Evolutionary conservation across 2,113 vertebrate species (phyloP), one percentile per base, ranked within the genome.

Genomic region (Heloderma charlesbogerti): DNA sequence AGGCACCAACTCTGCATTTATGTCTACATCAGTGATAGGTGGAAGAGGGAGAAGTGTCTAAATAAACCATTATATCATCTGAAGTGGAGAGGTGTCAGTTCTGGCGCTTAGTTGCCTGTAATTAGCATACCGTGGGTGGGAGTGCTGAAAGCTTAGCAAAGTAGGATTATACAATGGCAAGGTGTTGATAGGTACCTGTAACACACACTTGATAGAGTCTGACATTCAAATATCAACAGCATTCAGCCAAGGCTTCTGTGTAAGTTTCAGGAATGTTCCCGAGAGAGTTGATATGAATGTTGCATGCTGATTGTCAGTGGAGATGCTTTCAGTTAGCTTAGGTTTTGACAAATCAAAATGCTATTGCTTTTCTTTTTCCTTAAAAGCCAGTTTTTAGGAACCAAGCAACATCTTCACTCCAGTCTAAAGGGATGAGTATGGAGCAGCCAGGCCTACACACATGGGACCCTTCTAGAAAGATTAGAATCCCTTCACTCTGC

Each of bases 131-230:
- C 92, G 94, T 95, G 89, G 95, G 95, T 80, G 95, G 92, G 78
- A 93, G 96, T 95, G 93, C 93, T 96, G 96, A 96, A 95, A 96
- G 94, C 93, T 92, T 94, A 95, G 95, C 93, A 95, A 95, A 94
- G 91, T 90, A 83, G 92, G 89, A 92, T 96, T 95, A 94, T 92
- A 94, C 92, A 94, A 95, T 94, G 69, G 40, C 40, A 96, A 95
- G 91, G 93, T 94, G 94, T 92, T 94, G 94, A 91, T 93, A 37
- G 10, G 85, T 89, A 95, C 92, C 90, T 93, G 88, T 91, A 95
- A 90, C 81, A 95, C 89, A n/a, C 74, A 79, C 77, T 79, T 86
- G 84, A 94, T 94, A 40, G 0, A 90, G 72, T 71, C 89, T 89
- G 85, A 89, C 94, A 82, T 93, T 95, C 92, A 93, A 94, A 93